Base-by-base conservation (phyloP, 2,888 invertebrate genomes). In the Agrochola circellaris region DNA sequence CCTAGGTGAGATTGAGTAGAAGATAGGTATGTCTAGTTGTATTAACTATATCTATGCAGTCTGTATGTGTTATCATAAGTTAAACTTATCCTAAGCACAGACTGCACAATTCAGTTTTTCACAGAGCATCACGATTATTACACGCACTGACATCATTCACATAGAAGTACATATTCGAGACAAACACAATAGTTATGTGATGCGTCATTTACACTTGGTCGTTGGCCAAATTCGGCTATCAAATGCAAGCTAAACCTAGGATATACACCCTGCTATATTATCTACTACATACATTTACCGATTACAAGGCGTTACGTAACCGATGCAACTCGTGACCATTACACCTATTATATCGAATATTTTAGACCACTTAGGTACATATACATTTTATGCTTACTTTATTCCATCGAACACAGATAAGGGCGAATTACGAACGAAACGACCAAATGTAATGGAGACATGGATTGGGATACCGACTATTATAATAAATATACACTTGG, bases 31-130 rank as follows among this genome's bases (percentile, higher is more conserved):
- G 48, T 48, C 73, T 78, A 79, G 64, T 75, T 78, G 79, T 73
- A 88, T 86, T 81, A 89, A 85, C 76, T 89, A 89, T 88, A 89
- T 80, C 85, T 90, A 90, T 88, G 89, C 89, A 91, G 90, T 90
- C 90, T 87, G 90, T 88, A 81, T 82, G 75, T 86, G 78, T 85
- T 77, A 83, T 88, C 86, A 90, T 90, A 90, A 90, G 85, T 87
- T 68, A 73, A 85, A 85, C 83, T 86, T 89, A 88, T 80, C 78
- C 82, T 88, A 85, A 86, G 77, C 75, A 87, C 88, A 88, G 88
- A 91, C 89, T 90, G 90, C 89, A 82, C 77, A 77, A 79, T 75
- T 81, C 78, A 83, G 76, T 75, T 85, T 86, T 82, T 54, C 56
- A 61, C 38, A 75, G 70, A 84, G n/a, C 72, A 73, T 76, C 73